Base-by-base conservation (phyloP, 2,113 vertebrate genomes). In the Stegastes partitus region DNA sequence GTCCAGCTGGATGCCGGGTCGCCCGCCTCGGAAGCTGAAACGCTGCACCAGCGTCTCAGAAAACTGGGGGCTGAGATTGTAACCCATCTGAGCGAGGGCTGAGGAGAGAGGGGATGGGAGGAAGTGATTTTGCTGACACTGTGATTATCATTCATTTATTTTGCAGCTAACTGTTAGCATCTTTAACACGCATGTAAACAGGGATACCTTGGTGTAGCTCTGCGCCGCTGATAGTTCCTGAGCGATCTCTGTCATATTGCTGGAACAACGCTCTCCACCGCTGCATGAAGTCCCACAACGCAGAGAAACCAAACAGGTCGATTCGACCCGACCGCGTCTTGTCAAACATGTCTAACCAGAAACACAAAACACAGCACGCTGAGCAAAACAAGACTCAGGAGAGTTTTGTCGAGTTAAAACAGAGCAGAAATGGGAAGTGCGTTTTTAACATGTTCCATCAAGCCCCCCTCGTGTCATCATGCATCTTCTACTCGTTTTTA, bases 1-100 rank as follows among this genome's bases (percentile, higher is more conserved):
- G 91, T 99, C 98, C 15, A 99, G 93, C 54, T 99, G 97, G 87
- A 99, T 93, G n/a, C 95, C 92, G 0, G 11, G 94, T 61, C 90
- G 66, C 0, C 82, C 85, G 0, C 93, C 91, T 0, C 79, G 88
- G 0, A 80, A 37, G 14, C 82, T 47, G 1, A 94, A 96, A 2
- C 95, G 95, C 5, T 93, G 92, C 77, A 97, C 89, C 83, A 99
- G 78, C 14, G 93, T 91, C 85, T 98, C 96, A 1, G 95, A 95
- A 42, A 99, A 98, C 94, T 99, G 97, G 0, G 96, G 97, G 73
- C 97, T 99, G 77, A 99, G 92, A 88, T 95, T 98, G 86, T 98
- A 99, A 31, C 98, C 98, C 97, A 99, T 97, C 82, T 98, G 97
- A 69, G 95, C 93, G 10, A 99, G 94, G 28, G 97, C 98, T 99